A percentile compares a stretch with the other conserved stretches of the same genome.
Evolutionary conservation across 1,140 invertebrate genomes (phyloP).

Genomic region (Bombus sibiricus): DNA sequence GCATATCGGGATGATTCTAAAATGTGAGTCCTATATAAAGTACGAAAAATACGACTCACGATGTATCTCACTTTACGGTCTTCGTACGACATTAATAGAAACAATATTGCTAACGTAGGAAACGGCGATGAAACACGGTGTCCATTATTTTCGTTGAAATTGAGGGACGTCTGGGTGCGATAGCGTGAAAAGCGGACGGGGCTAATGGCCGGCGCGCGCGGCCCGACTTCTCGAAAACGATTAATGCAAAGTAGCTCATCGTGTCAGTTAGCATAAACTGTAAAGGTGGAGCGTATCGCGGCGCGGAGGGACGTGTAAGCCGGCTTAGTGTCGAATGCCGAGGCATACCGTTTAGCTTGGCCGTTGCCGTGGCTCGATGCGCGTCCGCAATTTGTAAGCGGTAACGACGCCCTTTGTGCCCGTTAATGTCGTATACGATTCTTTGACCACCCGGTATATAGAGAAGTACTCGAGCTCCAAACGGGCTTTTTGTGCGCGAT

Average conservation of each 20-base stretch:
- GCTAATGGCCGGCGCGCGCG: background rate
- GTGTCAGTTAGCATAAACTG: slow-evolving; percentile 63
- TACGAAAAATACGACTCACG: too few relatives aligned
- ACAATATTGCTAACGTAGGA: too few relatives aligned
- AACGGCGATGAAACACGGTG: too few relatives aligned
- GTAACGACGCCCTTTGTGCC: slow-evolving; percentile 53
- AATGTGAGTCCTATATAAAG: rapidly evolving
- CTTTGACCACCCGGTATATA: slow-evolving; percentile 41
- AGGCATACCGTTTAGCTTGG: slow-evolving; percentile 30
- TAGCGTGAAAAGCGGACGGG: background rate
- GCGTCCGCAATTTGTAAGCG: slow-evolving; percentile 57
- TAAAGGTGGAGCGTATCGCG: slow-evolving; percentile 55
- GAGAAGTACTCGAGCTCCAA: slow-evolving; percentile 1
- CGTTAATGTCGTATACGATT: slow-evolving; percentile 58
- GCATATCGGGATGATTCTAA: too few relatives aligned
- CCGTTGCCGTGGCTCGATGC: slow-evolving; percentile 36
- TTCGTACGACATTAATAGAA: too few relatives aligned
- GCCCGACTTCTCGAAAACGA: slow-evolving; percentile 56
- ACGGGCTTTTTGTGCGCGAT: slow-evolving; percentile 38
- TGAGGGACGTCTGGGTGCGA: too few relatives aligned
- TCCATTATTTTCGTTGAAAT: background rate
- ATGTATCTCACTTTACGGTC: too few relatives aligned
- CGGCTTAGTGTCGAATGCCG: slow-evolving; percentile 63
- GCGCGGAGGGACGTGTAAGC: slow-evolving; percentile 49
- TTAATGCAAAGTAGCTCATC: slow-evolving; percentile 67